These are phyloP conservation scores for Nesidiocoris tenuis DNA, from an alignment of 2,888 invertebrate species.

Conservation along the genomic window DNA sequence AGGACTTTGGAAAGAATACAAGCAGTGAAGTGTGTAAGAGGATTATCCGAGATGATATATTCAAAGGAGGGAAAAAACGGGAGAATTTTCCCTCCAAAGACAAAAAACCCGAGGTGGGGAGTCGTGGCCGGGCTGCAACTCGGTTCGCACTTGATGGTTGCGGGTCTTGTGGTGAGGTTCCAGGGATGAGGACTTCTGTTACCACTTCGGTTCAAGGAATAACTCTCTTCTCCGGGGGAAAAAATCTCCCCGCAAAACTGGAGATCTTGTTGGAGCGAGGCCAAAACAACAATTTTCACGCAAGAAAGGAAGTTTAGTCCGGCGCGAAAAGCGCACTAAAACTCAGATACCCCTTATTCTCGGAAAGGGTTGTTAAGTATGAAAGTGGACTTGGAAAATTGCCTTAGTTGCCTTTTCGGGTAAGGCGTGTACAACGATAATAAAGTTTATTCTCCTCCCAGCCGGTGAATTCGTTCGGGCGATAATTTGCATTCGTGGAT, in stretches of 20 bases:
- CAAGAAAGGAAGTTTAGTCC: conserved; percentile 38
- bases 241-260: not conserved
- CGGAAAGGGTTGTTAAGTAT: not conserved
- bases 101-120: conserved; percentile 3
- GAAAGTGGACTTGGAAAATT: not conserved
- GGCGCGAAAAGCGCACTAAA: conserved; percentile 11
- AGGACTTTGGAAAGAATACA: conserved; percentile 36
- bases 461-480: not conserved
- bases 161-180: conserved; percentile 14
- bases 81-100: not conserved
- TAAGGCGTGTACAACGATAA: not conserved
- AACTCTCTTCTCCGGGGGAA: conserved; percentile 17
- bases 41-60: conserved; percentile 44
- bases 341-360: not conserved
- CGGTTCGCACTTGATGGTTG: conserved; percentile 10
- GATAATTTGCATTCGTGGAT: too few relatives aligned
- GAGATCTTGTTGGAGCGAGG: conserved; percentile 31
- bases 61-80: conserved; percentile 9
- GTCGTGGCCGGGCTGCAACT: not conserved
- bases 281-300: conserved; percentile 42
- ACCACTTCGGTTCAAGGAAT: conserved; percentile 35
- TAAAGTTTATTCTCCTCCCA: not conserved
- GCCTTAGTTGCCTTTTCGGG: not conserved
- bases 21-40: conserved; percentile 42
- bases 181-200: not conserved